Base-by-base conservation (phyloP, 1,140 invertebrate species). In the Tetranychus cinnabarinus region DNA sequence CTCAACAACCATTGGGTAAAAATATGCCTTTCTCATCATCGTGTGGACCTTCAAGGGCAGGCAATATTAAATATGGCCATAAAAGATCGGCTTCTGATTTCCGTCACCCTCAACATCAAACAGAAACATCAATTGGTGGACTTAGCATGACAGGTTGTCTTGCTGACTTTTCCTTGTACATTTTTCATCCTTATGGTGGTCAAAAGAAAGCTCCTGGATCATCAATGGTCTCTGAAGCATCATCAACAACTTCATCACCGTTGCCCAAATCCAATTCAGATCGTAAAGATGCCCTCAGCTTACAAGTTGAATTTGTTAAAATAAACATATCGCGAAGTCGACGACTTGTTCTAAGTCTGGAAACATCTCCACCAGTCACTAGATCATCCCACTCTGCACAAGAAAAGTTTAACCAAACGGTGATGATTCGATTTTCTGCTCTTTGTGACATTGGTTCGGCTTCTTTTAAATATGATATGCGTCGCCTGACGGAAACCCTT, bases 391-490 rank as follows among this genome's bases (percentile, higher is more conserved):
- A 52, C 13, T n/a, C 56, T n/a, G 15, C 46, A 34, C 58, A n/a
- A 13, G 37, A 35, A 37, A 61, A 34, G 37, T 55, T n/a, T 23
- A 48, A 31, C 36, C 60, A 57, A 54, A 62, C 31, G 36, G 56
- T 56, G 12, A 52, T 39, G 34, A 56, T 64, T 15, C 65, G 54
- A 61, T 75, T 76, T 64, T 57, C 70, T 85, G 86, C 86, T 12
- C 90, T 95, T 63, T 82, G 89, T 66, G 90, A 96, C 73, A 89
- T 97, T 68, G 93, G 92, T 37, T 90, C 86, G n/a, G 93, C 93
- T 34, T 89, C 86, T 33, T 97, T 99, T 72, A 96, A 97, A 70
- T 97, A 97, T 72, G 95, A 98, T 71, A 97, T 97, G 90, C 78
- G 93, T 58, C 78, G 93, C n/a, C 72, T 97, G 61, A 89, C 88